phyloP scores from a whole-genome alignment of 2,797 vertebrate species.

The Pseudochirops cupreus region DNA sequence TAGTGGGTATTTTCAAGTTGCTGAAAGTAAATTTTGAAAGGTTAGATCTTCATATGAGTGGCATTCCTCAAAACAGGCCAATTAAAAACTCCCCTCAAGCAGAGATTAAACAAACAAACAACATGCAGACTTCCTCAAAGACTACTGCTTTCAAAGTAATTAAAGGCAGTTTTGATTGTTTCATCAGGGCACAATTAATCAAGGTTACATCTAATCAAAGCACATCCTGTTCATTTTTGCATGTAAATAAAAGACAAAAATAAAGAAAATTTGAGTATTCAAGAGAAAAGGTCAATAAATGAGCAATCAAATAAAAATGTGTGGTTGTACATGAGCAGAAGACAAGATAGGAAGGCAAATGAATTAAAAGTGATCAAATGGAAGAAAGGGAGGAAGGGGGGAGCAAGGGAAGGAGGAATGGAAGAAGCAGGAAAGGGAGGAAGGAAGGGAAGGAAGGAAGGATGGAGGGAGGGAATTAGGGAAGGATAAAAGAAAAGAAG shows the following conservation, averaged over 20 bases:
- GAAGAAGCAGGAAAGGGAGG: background rate
- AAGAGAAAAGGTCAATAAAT: constrained; percentile 26
- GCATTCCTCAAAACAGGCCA: constrained; percentile 49
- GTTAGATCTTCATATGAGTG: constrained; percentile 49
- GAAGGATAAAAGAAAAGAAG: background rate
- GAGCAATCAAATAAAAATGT: constrained; percentile 30
- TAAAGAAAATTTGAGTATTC: constrained; percentile 35
- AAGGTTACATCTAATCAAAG: constrained; percentile 78
- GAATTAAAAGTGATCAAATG: background rate
- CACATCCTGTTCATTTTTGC: constrained; percentile 69
- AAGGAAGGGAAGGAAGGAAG: constrained; percentile 53
- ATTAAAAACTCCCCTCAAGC: constrained; percentile 23
- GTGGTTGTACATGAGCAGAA: constrained; percentile 28
- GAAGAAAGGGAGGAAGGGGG: constrained; percentile 59
- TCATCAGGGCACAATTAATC: constrained; percentile 75
- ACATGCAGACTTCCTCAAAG: constrained; percentile 12
- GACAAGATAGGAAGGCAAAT: constrained; percentile 61
- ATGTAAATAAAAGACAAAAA: constrained; percentile 70
- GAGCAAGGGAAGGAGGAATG: background rate
- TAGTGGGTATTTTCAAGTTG: constrained; percentile 57
- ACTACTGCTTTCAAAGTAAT: constrained; percentile 71
- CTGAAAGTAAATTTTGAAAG: constrained; percentile 41
- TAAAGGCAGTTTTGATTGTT: constrained; percentile 75
- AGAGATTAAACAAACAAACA: constrained; percentile 78
- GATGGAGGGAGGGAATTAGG: constrained; percentile 59